Evolutionary conservation across 2,113 vertebrate species (phyloP), one percentile per base, ranked within the genome.

Genomic region (Rhinopomastus cyanomelas): DNA sequence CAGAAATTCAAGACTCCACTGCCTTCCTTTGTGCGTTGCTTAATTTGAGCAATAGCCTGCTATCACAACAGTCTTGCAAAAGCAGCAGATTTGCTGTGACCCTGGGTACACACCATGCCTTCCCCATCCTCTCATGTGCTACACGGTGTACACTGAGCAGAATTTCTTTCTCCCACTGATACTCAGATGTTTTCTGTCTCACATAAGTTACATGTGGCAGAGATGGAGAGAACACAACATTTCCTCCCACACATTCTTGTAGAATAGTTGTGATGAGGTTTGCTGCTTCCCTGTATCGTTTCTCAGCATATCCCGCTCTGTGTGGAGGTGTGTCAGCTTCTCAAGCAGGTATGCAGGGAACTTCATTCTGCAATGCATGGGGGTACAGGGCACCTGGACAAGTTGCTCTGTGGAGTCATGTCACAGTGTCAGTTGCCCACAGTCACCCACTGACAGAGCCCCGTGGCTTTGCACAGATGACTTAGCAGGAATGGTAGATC

Each of bases 311-410:
- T 61, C 51, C 9, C 16, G 12, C 20, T 55, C 51, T 1, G 1
- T 30, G 30, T 15, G 2, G 0, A 0, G 1, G 26, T 0, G 0
- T 46, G 60, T 8, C 34, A 51, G 23, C 23, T 67, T 73, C 73
- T 83, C 36, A 37, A 27, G 34, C 34, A 57, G 20, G 55, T 9
- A 30, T 20, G 26, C n/a, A 52, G 17, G 36, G 5, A 39, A 12
- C 18, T 66, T 32, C 26, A 5, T 53, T 53, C 29, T 25, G 4
- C 18, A 52, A 42, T 6, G 34, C 37, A 59, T 2, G 2, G 25
- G 55, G 36, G 26, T 19, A 82, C 30, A 0, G 0, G 39, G 49
- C 18, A n/a, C 42, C 1, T 1, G 13, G 52, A 3, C 0, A 3
- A 67, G 39, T 46, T 79, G 48, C 9, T 13, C 16, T 2, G 2